A percentile compares a stretch with the other conserved stretches of the same genome.
Evolutionary conservation across 2,888 invertebrate genomes (phyloP).

Genomic region (Agrochola lota): DNA sequence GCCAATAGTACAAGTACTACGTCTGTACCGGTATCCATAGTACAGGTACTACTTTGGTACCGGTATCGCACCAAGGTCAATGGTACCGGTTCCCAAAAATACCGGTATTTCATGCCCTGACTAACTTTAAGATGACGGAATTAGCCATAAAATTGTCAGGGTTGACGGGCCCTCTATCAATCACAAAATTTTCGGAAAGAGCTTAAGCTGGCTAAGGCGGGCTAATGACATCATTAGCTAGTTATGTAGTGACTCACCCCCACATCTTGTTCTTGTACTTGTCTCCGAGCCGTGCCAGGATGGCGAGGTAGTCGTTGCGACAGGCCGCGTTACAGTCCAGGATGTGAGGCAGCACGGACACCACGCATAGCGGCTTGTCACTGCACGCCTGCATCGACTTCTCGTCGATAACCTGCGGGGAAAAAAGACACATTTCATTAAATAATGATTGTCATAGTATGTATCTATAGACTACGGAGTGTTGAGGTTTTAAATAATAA

Average conservation of each 20-base stretch:
- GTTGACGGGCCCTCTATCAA: not conserved
- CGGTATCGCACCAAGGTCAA: too few relatives aligned
- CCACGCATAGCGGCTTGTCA: constrained; percentile 96
- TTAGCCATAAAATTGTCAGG: not conserved
- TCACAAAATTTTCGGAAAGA: not conserved
- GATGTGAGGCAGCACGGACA: constrained; percentile 98
- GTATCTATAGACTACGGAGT: not conserved
- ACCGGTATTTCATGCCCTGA: too few relatives aligned
- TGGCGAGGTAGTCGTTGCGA: constrained; percentile 95
- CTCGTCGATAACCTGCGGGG: constrained; percentile 91
- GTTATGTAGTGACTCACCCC: constrained; percentile 92
- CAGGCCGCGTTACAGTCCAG: constrained; percentile 98
- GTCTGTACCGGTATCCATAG: too few relatives aligned
- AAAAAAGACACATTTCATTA: not conserved
- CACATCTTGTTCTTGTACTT: constrained; percentile 98
- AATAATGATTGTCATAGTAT: not conserved
- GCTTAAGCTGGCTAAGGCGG: not conserved
- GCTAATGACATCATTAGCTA: not conserved
- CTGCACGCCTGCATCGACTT: constrained; percentile 94
- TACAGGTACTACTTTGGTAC: too few relatives aligned
- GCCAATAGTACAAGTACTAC: too few relatives aligned
- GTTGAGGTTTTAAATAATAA: not conserved
- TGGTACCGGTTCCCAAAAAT: too few relatives aligned
- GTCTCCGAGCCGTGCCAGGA: constrained; percentile 94
- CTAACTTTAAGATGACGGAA: not conserved